Percentiles rank a stretch among this genome's conserved stretches.
Evolutionary conservation across 2,113 vertebrate genomes (phyloP).

Genomic region (Sphyrna mokarran): DNA sequence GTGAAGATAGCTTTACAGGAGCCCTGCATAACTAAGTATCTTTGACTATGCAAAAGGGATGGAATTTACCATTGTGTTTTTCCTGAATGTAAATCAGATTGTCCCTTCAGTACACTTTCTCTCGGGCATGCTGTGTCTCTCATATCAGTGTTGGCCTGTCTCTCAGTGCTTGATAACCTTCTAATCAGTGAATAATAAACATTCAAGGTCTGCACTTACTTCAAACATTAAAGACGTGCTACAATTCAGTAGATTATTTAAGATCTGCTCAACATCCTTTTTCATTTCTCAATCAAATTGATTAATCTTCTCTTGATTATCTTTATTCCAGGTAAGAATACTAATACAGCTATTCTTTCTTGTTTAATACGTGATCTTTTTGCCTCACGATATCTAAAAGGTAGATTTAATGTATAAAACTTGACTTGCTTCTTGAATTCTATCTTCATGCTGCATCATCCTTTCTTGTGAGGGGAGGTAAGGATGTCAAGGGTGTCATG

Average conservation of each 20-base stretch:
- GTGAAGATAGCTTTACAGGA: too few relatives aligned
- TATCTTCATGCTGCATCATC: not conserved
- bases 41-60: not conserved
- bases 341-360: too few relatives aligned
- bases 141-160: not conserved
- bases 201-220: not conserved
- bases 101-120: not conserved
- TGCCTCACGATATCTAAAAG: not conserved
- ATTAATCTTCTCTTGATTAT: constrained; percentile 11
- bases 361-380: not conserved
- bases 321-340: not conserved
- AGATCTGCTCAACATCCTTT: not conserved
- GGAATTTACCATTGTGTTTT: not conserved
- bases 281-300: not conserved
- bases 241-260: not conserved
- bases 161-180: not conserved
- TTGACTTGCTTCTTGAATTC: not conserved
- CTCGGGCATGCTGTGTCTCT: too few relatives aligned
- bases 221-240: not conserved
- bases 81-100: not conserved
- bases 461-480: not conserved
- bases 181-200: not conserved
- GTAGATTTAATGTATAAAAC: not conserved
- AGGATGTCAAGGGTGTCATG: not conserved
- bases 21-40: not conserved